Evolutionary conservation across 2,888 invertebrate species (phyloP).

Genomic region (Disparrhopalites patrizii): DNA sequence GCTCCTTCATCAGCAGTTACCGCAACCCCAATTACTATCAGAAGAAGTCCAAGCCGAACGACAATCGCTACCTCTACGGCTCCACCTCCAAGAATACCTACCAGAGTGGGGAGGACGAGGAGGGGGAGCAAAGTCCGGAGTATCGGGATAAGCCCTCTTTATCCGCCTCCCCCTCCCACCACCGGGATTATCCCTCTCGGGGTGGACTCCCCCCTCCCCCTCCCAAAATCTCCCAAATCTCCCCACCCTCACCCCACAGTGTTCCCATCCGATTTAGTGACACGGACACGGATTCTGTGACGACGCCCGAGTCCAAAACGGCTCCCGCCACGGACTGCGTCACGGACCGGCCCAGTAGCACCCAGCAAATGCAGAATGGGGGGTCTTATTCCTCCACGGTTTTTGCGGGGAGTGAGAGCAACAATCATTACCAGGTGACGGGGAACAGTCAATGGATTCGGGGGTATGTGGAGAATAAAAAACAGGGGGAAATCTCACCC

Average conservation of each 20-base stretch:
- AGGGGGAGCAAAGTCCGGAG: not conserved
- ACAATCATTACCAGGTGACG: constrained; percentile 11
- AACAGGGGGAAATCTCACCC: not conserved
- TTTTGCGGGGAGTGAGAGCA: constrained; percentile 19
- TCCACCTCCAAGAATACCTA: not conserved
- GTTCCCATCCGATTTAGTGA: no score
- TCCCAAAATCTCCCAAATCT: no score
- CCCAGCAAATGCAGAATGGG: constrained; percentile 37
- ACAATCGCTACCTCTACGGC: not conserved
- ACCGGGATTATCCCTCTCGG: not conserved
- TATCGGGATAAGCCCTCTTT: not conserved
- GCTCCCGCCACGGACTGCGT: constrained; percentile 30
- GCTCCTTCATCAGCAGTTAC: constrained; percentile 18
- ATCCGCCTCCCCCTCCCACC: not conserved
- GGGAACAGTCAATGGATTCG: not conserved
- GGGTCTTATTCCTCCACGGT: not conserved
- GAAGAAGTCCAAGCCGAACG: not conserved
- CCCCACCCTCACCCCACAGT: no score
- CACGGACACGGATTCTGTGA: no score
- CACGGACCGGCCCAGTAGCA: constrained; percentile 34
- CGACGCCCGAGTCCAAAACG: constrained; percentile 25
- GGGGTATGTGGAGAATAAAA: not conserved
- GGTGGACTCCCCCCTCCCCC: no score
- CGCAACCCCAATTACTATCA: constrained; percentile 21
- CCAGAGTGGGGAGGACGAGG: not conserved